Percentiles rank a stretch among this genome's conserved stretches.
Evolutionary conservation across 2,113 vertebrate genomes (phyloP).

Genomic region (Myiozetetes cayanensis): DNA sequence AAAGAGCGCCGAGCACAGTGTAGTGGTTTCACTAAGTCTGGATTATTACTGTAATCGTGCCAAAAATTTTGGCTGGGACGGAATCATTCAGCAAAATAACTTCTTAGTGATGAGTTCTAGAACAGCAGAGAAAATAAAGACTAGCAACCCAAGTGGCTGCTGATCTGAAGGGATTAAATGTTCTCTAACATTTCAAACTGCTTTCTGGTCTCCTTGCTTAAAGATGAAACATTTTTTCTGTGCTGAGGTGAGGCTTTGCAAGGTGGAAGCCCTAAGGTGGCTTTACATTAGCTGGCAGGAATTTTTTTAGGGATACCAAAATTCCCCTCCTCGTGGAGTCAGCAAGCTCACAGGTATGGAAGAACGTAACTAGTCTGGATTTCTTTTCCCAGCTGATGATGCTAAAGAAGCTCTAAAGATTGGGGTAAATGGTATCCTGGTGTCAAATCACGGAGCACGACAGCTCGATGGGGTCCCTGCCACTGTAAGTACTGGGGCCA

Average conservation of each 20-base stretch:
- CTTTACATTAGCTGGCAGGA: neutral
- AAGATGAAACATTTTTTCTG: neutral
- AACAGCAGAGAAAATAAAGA: neutral
- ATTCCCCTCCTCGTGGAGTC: neutral
- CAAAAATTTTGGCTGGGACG: neutral
- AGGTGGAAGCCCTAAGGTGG: neutral
- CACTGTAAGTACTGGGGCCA: constrained; percentile 74
- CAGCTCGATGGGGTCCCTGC: constrained; percentile 87
- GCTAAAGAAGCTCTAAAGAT: constrained; percentile 83
- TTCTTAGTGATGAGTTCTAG: neutral
- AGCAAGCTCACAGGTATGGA: neutral
- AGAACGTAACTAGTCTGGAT: neutral
- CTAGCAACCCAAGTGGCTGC: neutral
- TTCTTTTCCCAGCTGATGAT: constrained; percentile 78
- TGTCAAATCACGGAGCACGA: constrained; percentile 93
- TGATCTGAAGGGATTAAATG: neutral
- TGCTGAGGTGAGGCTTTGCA: neutral
- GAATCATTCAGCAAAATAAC: neutral
- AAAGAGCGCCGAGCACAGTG: neutral
- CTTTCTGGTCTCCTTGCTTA: neutral
- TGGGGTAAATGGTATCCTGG: constrained; percentile 88
- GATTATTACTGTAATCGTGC: neutral
- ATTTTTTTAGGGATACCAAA: neutral
- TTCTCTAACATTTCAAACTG: neutral
- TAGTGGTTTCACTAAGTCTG: neutral